Conservation (phyloP, 2,113 vertebrate species). For the Willisornis vidua region DNA sequence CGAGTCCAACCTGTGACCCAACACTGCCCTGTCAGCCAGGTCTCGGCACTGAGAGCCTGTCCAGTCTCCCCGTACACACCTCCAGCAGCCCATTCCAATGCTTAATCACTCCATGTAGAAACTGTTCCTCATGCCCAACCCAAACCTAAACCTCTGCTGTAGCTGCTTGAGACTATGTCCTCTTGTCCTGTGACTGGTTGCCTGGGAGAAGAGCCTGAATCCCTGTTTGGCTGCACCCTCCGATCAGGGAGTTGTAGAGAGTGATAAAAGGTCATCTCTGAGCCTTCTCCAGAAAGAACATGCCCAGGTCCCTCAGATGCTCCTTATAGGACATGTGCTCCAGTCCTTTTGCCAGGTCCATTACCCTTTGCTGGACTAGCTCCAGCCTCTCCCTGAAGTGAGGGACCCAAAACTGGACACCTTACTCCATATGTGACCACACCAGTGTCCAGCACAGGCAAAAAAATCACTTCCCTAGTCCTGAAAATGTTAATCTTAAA, state of each 20-base stretch:
- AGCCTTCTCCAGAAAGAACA: background rate
- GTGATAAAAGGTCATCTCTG: background rate
- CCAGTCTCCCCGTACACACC: background rate
- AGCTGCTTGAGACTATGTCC: background rate
- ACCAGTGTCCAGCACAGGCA: background rate
- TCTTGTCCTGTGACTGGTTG: background rate
- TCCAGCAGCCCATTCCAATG: too few relatives aligned
- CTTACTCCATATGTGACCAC: background rate
- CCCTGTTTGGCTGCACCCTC: rapidly evolving
- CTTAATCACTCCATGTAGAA: too few relatives aligned
- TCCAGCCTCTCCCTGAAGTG: background rate
- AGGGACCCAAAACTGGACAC: too few relatives aligned
- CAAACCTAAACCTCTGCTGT: too few relatives aligned
- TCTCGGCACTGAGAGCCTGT: background rate
- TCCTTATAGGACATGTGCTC: background rate
- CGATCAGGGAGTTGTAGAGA: background rate
- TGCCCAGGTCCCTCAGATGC: too few relatives aligned
- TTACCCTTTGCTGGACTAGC: background rate
- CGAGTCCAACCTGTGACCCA: background rate
- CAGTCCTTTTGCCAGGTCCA: rapidly evolving
- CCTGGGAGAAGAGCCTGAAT: background rate
- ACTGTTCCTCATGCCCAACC: background rate
- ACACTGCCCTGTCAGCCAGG: background rate
- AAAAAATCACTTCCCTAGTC: background rate
- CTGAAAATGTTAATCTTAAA: background rate